These are phyloP conservation scores for Hypsibius dujardini DNA, from an alignment of 1,140 invertebrate genomes.

Conservation along the genomic window DNA sequence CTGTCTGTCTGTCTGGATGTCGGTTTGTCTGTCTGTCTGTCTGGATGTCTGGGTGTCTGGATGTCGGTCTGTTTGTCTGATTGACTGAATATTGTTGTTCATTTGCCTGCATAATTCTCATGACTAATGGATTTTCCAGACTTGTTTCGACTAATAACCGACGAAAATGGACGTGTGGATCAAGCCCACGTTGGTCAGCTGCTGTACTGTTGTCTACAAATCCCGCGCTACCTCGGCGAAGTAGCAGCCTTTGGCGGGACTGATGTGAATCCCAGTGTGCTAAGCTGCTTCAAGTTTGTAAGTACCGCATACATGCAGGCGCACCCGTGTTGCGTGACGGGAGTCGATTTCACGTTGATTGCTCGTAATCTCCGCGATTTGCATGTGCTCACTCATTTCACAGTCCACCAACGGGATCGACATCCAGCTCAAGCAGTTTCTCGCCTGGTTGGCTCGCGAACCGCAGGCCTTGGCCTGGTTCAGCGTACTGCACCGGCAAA, in stretches of 20 bases:
- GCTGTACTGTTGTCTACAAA: conserved; percentile 46
- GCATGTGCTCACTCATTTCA: too few relatives aligned
- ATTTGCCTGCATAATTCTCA: conserved; percentile 25
- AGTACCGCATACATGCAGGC: conserved; percentile 19
- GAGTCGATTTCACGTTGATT: conserved; percentile 22
- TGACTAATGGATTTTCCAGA: too few relatives aligned
- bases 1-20: neutral
- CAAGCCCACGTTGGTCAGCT: conserved; percentile 81
- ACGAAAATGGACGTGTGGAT: conserved; percentile 75
- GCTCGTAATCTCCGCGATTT: conserved; percentile 24
- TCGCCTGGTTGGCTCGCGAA: conserved; percentile 85
- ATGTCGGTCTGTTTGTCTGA: neutral
- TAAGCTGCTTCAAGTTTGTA: conserved; percentile 63
- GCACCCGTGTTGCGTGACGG: neutral
- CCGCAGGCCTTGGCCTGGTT: conserved; percentile 96
- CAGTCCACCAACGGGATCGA: conserved; percentile 27
- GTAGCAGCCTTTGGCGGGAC: conserved; percentile 96
- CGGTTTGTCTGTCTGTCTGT: neutral
- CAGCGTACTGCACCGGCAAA: conserved; percentile 81
- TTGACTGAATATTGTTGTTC: neutral
- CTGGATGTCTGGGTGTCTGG: neutral
- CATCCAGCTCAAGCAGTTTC: conserved; percentile 63
- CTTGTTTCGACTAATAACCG: conserved; percentile 84
- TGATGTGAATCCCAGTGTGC: conserved; percentile 91
- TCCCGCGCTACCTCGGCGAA: conserved; percentile 83